Evolutionary conservation across 2,888 invertebrate species (phyloP).

Genomic region (Spodoptera picta): DNA sequence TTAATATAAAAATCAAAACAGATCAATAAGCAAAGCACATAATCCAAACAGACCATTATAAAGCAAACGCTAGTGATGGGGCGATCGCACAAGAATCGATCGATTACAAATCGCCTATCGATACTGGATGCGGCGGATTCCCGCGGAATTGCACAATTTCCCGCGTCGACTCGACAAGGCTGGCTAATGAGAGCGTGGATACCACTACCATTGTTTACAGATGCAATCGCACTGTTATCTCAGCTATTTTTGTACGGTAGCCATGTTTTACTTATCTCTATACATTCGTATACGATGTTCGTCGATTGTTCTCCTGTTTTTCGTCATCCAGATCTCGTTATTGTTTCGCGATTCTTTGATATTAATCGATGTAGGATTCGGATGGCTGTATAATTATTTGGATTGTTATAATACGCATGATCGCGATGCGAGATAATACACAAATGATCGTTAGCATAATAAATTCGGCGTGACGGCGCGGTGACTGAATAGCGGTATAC

Average conservation of each 20-base stretch:
- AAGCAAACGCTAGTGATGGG: slow-evolving; percentile 52
- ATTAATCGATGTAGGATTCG: slow-evolving; percentile 62
- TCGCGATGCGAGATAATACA: slow-evolving; percentile 54
- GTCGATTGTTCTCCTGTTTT: slow-evolving; percentile 79
- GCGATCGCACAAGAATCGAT: slow-evolving; percentile 66
- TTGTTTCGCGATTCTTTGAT: slow-evolving; percentile 65
- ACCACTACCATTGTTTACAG: slow-evolving; percentile 85
- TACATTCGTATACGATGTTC: slow-evolving; percentile 73
- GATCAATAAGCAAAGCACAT: slow-evolving; percentile 6
- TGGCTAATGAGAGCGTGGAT: slow-evolving; percentile 87
- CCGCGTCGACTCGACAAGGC: slow-evolving; percentile 76
- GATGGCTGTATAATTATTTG: slow-evolving; percentile 65
- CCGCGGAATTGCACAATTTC: slow-evolving; percentile 81
- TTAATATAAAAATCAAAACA: slow-evolving; percentile 8
- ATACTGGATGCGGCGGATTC: slow-evolving; percentile 77
- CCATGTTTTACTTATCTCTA: slow-evolving; percentile 84
- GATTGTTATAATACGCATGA: slow-evolving; percentile 66
- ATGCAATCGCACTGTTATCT: slow-evolving; percentile 82
- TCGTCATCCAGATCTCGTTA: slow-evolving; percentile 76
- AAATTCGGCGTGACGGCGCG: slow-evolving; percentile 44
- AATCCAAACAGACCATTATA: slow-evolving; percentile 47
- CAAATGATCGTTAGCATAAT: slow-evolving; percentile 52
- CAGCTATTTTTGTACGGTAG: slow-evolving; percentile 83
- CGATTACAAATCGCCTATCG: slow-evolving; percentile 78
- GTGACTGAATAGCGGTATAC: slow-evolving; percentile 26